Evolutionary conservation across 2,113 vertebrate genomes (phyloP), one percentile per base, ranked within the genome.

Genomic region (Xerus inauris): DNA sequence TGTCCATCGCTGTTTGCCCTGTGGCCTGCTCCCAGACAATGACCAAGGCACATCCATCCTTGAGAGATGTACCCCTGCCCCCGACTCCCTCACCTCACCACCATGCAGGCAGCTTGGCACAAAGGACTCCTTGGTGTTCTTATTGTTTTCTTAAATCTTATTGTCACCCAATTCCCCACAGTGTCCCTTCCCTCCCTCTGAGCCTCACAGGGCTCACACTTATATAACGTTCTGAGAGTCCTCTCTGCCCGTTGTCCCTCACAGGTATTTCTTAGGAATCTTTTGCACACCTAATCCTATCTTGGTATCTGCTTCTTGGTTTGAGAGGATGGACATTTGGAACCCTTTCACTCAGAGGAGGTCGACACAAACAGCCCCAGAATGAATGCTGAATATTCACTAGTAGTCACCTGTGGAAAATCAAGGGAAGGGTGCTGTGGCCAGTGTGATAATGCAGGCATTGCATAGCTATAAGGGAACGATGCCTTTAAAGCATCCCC

Each of bases 1-100:
- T 10, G 19, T 2, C 80, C 2, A 0, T 16, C 4, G 0, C 67
- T 30, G n/a, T 38, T 51, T 51, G 35, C 4, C 1, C 3, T 11
- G 47, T 20, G 90, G 81, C 30, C 16, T 35, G 77, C 22, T 64
- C 38, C 26, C 32, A 9, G 75, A 22, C 16, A 22, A 8, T 17
- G 51, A 62, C 28, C 12, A 64, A 51, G 57, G 42, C 67, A 13
- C 11, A 2, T 7, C 51, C 49, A 38, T 75, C 54, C 42, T 54
- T 57, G 67, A 26, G 69, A 32, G 45, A 75, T n/a, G 22, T 38
- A 38, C 38, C 71, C 38, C n/a, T 76, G 28, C 26, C 24, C n/a
- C 28, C 2, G 49, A 17, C 42, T n/a, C n/a, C n/a, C n/a, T n/a
- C n/a, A n/a, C n/a, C n/a, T n/a, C n/a, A n/a, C 35, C 42, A 20